Conservation (phyloP, 1,140 invertebrate species). For the Drosophila dunni region DNA sequence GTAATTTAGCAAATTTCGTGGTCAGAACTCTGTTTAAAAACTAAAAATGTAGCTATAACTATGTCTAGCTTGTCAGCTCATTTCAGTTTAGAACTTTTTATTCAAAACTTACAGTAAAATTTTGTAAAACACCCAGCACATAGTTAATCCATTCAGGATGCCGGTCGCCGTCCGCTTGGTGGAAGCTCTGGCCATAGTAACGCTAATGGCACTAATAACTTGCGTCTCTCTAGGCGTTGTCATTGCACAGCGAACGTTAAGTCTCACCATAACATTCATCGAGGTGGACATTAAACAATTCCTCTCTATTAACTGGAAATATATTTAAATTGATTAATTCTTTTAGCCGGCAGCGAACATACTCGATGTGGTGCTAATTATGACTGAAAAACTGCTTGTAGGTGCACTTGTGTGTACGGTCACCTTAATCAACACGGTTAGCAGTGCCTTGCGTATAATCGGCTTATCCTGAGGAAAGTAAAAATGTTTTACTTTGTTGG, state of each 20-base stretch:
- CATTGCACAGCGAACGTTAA: conserved; percentile 48
- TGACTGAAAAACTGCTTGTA: conserved; percentile 60
- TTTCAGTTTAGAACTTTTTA: not conserved
- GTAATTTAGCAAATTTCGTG: too few relatives aligned
- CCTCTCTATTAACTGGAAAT: too few relatives aligned
- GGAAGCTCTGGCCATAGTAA: conserved; percentile 58
- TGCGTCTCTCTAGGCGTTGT: conserved; percentile 60
- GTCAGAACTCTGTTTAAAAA: not conserved
- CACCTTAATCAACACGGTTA: conserved; percentile 49
- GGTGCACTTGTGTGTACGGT: conserved; percentile 35
- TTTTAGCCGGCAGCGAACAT: conserved; percentile 64
- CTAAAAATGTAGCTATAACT: not conserved
- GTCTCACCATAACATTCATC: conserved; percentile 42
- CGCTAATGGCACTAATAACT: conserved; percentile 61
- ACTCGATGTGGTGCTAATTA: conserved; percentile 24
- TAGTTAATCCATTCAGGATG: conserved; percentile 39
- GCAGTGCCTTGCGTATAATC: conserved; percentile 36
- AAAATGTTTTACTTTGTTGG: not conserved
- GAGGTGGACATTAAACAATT: conserved; percentile 29
- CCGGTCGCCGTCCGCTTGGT: conserved; percentile 62
- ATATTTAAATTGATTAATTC: not conserved
- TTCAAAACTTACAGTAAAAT: not conserved
- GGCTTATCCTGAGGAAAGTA: conserved; percentile 32
- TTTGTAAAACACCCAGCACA: not conserved
- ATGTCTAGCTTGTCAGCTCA: conserved; percentile 8